Evolutionary conservation across 2,113 vertebrate genomes (phyloP), one percentile per base, ranked within the genome.

Genomic region (Pyxicephalus adspersus): DNA sequence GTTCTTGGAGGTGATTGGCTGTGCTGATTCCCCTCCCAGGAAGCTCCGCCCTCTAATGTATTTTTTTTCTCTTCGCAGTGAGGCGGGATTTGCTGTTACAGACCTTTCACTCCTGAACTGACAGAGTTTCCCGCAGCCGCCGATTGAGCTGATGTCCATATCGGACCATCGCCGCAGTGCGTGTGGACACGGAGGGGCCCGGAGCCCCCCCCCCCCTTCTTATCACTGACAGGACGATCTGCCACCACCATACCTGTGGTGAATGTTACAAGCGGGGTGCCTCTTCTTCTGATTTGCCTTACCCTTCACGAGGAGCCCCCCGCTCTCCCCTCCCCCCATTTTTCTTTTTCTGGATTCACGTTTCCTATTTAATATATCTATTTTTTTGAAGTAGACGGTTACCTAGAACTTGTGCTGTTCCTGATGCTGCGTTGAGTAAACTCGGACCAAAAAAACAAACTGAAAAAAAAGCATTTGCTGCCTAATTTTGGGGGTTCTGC

Each of bases 401-500:
- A 9, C 28, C 9, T 2, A 2, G 55, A 45, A 51, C 20, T 78
- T 64, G 60, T 79, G 83, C 51, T 80, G 34, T 34, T 52, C 29
- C 63, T 31, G 7, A 51, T 66, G 70, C 52, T 65, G 77, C 16
- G 31, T 58, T 54, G 29, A 74, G 45, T 29, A 63, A 38, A 51
- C 55, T 34, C 17, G 67, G 58, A 77, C 76, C 67, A 77, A 78
- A 72, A 51, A 38, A 55, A 45, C 11, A 19, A 60, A n/a, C 19
- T 52, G 60, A 50, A 38, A 18, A 72, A 71, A 18, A 72, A 71
- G 78, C 67, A 9, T 52, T 72, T 72, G 78, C 78, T 71, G 78
- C 19, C 78, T 80, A 64, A 23, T 55, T 38, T 19, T 8, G 6
- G 18, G 54, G 54, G 5, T 19, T 8, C 2, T 3, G 19, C 19